phyloP scores from a whole-genome alignment of 2,888 invertebrate species.

The Bombylius major region DNA sequence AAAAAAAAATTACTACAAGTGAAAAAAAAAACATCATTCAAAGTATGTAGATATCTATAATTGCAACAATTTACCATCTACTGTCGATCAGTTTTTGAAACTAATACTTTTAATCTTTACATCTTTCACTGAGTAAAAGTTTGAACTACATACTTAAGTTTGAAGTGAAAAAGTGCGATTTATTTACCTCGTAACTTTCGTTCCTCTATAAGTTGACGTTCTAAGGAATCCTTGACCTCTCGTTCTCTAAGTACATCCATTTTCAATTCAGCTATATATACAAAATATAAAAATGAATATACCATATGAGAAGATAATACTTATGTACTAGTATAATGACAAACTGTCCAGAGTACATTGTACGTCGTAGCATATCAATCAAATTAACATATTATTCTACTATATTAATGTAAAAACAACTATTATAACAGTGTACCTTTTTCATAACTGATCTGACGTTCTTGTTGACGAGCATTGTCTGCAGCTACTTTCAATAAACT shows the following conservation, averaged over 20 bases:
- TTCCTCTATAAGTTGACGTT: conserved; percentile 86
- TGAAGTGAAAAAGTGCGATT: not conserved
- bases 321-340: too few relatives aligned
- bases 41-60: not conserved
- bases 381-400: too few relatives aligned
- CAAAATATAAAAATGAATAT: conserved; percentile 1
- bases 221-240: conserved; percentile 86
- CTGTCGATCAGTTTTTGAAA: not conserved
- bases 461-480: conserved; percentile 91
- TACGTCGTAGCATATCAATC: too few relatives aligned
- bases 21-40: too few relatives aligned
- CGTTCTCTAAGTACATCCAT: conserved; percentile 89
- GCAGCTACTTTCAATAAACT: conserved; percentile 94
- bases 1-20: too few relatives aligned
- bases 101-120: not conserved
- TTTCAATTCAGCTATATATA: conserved; percentile 76
- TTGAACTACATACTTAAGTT: not conserved
- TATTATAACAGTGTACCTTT: conserved; percentile 55
- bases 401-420: too few relatives aligned
- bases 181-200: conserved; percentile 88
- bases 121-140: not conserved
- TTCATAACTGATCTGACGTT: conserved; percentile 90
- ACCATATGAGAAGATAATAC: too few relatives aligned
- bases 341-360: too few relatives aligned
- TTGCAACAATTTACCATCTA: not conserved